Conservation (phyloP, 2,888 invertebrate species). For the Himalopsyche japonica region DNA sequence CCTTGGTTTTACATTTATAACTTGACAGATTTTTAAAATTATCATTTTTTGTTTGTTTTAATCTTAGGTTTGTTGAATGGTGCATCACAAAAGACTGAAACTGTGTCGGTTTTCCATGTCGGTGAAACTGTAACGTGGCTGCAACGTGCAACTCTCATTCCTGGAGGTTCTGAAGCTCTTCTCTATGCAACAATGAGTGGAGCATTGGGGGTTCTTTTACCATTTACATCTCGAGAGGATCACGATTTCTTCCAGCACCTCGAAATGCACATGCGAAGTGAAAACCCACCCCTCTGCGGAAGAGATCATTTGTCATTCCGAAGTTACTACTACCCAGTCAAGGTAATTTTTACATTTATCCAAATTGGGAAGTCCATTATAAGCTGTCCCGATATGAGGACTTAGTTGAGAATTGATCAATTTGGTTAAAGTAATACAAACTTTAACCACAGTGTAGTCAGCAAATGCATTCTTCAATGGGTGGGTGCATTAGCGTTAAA, state of each 20-base stretch:
- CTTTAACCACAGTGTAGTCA: conserved; percentile 54
- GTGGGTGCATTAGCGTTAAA: conserved; percentile 47
- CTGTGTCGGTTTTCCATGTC: conserved; percentile 90
- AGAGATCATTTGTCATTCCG: conserved; percentile 96
- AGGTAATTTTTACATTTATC: conserved; percentile 58
- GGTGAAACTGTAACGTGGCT: conserved; percentile 96
- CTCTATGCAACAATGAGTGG: conserved; percentile 96
- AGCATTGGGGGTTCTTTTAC: conserved; percentile 89
- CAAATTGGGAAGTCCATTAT: background rate
- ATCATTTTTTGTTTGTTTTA: conserved; percentile 15
- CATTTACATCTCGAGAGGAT: conserved; percentile 95
- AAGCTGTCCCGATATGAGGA: background rate
- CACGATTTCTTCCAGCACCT: conserved; percentile 99
- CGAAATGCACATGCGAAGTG: conserved; percentile 99
- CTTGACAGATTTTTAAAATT: background rate
- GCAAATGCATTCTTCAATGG: conserved; percentile 46
- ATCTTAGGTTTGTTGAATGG: conserved; percentile 85
- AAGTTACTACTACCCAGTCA: conserved; percentile 96
- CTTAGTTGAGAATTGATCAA: background rate
- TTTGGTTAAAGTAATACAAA: conserved; percentile 11
- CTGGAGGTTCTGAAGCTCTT: conserved; percentile 95
- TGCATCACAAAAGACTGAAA: conserved; percentile 96
- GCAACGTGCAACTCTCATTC: conserved; percentile 93
- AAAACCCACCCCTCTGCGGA: conserved; percentile 94
- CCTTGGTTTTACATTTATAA: background rate